Evolutionary conservation across 2,113 vertebrate species (phyloP).

Genomic region (Elephas maximus): DNA sequence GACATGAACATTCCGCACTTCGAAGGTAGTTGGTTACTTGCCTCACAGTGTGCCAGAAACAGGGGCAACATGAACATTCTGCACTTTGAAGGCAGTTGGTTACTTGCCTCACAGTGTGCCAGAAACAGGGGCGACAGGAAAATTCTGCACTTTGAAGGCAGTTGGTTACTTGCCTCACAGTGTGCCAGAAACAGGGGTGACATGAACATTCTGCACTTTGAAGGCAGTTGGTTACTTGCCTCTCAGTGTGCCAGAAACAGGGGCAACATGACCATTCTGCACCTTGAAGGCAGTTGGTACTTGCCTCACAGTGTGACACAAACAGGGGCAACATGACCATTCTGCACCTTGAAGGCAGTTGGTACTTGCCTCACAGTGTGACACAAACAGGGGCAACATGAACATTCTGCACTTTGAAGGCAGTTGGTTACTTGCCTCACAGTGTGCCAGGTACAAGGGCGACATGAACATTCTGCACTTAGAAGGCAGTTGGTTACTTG

Average conservation of each 20-base stretch:
- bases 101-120: not conserved
- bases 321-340: not conserved
- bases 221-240: not conserved
- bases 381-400: not conserved
- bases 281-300: not conserved
- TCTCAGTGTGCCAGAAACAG: not conserved
- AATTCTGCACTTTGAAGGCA: not conserved
- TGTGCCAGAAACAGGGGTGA: not conserved
- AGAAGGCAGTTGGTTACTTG: not conserved
- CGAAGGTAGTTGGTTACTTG: not conserved
- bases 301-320: not conserved
- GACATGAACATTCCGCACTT: not conserved
- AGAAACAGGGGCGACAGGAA: not conserved
- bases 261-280: not conserved
- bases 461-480: not conserved
- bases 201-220: not conserved
- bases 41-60: not conserved
- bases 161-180: not conserved
- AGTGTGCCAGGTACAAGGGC: not conserved
- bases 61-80: not conserved
- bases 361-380: not conserved
- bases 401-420: not conserved
- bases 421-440: not conserved
- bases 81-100: not conserved
- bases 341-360: not conserved